Conservation (phyloP, 2,888 invertebrate genomes). For the Resseliella maxima region DNA sequence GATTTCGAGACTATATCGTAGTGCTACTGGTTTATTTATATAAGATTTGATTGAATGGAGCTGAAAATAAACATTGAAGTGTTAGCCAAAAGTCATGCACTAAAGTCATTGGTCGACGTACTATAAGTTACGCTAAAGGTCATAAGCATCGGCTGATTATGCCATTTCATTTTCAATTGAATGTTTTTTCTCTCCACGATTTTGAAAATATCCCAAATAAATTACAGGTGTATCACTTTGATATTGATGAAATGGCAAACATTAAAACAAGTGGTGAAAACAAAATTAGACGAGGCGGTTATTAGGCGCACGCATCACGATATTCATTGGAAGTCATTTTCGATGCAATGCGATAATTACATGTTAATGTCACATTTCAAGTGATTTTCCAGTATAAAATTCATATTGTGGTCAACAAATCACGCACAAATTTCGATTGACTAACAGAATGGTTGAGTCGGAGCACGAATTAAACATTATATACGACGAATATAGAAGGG, state of each 20-base stretch:
- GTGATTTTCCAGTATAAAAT: conserved; percentile 17
- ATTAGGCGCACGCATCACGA: background rate
- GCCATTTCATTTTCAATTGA: conserved; percentile 18
- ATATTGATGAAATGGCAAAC: conserved; percentile 5
- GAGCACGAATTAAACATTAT: too few species aligned
- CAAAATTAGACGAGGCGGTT: background rate
- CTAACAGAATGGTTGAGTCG: background rate
- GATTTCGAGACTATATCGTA: background rate
- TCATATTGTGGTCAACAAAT: conserved; percentile 14
- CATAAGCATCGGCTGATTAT: background rate
- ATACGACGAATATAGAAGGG: too few species aligned
- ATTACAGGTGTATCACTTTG: background rate
- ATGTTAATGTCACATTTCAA: conserved; percentile 41
- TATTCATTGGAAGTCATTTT: background rate
- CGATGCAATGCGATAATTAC: conserved; percentile 42
- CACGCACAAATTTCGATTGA: conserved; percentile 34
- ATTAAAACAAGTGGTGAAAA: background rate
- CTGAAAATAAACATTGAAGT: background rate
- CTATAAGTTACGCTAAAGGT: conserved; percentile 2
- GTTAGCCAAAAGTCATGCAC: conserved; percentile 34
- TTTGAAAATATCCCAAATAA: background rate
- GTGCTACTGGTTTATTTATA: background rate
- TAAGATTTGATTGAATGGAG: background rate
- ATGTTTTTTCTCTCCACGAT: background rate
- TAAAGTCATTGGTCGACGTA: conserved; percentile 5